Evolutionary conservation across 2,888 invertebrate genomes (phyloP).

Genomic region (Macrosoma leucophasiata): DNA sequence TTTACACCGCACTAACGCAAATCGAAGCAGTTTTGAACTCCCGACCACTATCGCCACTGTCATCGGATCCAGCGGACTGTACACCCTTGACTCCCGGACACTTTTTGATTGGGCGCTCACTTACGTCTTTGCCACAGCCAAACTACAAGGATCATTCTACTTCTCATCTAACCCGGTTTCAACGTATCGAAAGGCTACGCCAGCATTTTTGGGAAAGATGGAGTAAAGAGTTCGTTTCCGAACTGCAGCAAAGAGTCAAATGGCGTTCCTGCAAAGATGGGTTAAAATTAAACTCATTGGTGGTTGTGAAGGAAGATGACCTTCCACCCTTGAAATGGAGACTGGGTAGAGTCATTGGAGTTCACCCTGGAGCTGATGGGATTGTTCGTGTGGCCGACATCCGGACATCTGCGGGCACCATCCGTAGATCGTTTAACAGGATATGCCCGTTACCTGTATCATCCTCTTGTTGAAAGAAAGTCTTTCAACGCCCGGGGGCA

Average conservation of each 20-base stretch:
- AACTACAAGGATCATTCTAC: background rate
- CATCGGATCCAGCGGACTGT: background rate
- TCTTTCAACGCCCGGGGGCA: conserved; percentile 13
- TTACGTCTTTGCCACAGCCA: conserved; percentile 8
- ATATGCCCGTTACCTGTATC: conserved; percentile 6
- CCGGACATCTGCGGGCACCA: conserved; percentile 2
- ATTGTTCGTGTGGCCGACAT: conserved; percentile 9
- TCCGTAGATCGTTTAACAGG: conserved; percentile 8
- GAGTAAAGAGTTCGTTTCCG: conserved; percentile 20
- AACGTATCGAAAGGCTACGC: conserved; percentile 13
- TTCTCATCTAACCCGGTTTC: conserved; percentile 6
- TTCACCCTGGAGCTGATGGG: conserved; percentile 10
- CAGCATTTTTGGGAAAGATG: conserved; percentile 22
- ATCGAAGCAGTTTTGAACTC: conserved; percentile 1
- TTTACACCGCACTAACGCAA: background rate
- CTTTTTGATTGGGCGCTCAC: conserved; percentile 11
- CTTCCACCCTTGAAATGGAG: conserved; percentile 11
- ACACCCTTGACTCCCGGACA: conserved; percentile 6
- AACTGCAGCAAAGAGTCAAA: conserved; percentile 17
- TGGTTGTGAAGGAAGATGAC: conserved; percentile 13
- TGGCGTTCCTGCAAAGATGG: conserved; percentile 5
- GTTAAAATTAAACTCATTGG: conserved; percentile 9
- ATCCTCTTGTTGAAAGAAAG: conserved; percentile 5
- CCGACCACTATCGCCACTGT: conserved; percentile 3
- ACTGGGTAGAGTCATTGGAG: conserved; percentile 8